Evolutionary conservation across 1,140 invertebrate species (phyloP), one percentile per base, ranked within the genome.

Genomic region (Sycophila sp.): DNA sequence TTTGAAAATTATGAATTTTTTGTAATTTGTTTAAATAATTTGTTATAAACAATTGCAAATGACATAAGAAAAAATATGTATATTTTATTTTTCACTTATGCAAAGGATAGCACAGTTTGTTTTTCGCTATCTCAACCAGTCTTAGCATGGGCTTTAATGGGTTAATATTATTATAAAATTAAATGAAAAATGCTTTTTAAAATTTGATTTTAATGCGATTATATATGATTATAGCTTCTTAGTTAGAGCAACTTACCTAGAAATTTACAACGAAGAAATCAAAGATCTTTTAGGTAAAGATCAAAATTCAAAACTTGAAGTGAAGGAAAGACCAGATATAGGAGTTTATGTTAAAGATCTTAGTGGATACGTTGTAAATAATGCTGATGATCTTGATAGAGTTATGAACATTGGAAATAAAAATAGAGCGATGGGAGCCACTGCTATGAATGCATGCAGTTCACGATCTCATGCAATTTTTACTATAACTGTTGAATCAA

Each of bases 381-480:
- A 92, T 87, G 92, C 94, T 4, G 91, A 93, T 81, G 93, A 96
- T 80, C 92, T 96, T 87, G 85, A 86, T 65, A 81, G 82, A 76
- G 91, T 96, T 60, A 93, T 96, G 91, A 90, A 89, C 1, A 83
- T 94, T 59, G 94, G 94, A 59, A 95, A 94, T 77, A 94, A 94
- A 82, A 94, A 94, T 82, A 87, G 94, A 66, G 88, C 89, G 63
- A 90, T 92, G 42, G 91, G 94, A 10, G 89, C 93, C 17, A 96
- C 95, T 11, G 93, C 94, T 72, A 96, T 97, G 94, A 97, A 97
- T 82, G 88, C 90, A 17, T 91, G 92, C 73, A 95, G 93, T 80
- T 95, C 93, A 1, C 87, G 94, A 69, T 96, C 94, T 4, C 95
- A 97, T 86, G 94, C 93, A 2, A 95, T 97, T 75, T 96, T 97